Evolutionary conservation across 2,888 invertebrate species (phyloP), one percentile per base, ranked within the genome.

Genomic region (Pachymerium ferrugineum): DNA sequence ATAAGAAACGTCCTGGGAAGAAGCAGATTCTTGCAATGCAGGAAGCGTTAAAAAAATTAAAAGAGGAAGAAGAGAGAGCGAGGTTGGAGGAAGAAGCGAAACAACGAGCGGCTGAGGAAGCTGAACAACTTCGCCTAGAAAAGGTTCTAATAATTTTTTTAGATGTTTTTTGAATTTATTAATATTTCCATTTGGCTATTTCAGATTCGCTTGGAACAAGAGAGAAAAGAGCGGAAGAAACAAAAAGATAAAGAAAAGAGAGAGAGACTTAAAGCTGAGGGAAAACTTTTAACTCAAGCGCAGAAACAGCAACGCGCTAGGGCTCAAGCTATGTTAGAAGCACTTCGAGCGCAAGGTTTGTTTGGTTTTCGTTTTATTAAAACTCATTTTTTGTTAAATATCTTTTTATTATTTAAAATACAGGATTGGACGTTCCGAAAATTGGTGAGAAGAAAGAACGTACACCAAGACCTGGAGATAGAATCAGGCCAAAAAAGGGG

Each of bases 1-100:
- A 79, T 70, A 84, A 81, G 67, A 85, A 85, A 80, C 92, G 93
- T 16, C 92, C 93, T 73, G 90, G 91, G 14, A 93, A 92, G 79
- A 91, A 92, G 80, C 89, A 77, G 75, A 89, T 96, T 77, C 92
- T 91, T 75, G 93, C 93, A 28, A 94, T 95, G 92, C 93, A 94
- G 83, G 94, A 94, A 82, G 75, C 75, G 16, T 72, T 78, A 16
- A 76, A 74, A 19, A 76, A 76, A 67, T 70, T 76, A 0, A 76
- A 78, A 76, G 77, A 78, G 16, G 75, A 95, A 73, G 80, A 82
- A 75, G 82, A 81, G 72, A 78, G 81, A 70, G 76, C 81, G 19
- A 74, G 77, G 73, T 89, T 89, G 79, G 93, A 93, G 78, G 90
- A 92, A 81, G 86, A 83, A 80, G 78, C 82, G 79, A 77, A 81